A percentile compares a stretch with the other conserved stretches of the same genome.
phyloP scores from a whole-genome alignment of 1,140 invertebrate genomes.

The Drosophila kurseongensis region DNA sequence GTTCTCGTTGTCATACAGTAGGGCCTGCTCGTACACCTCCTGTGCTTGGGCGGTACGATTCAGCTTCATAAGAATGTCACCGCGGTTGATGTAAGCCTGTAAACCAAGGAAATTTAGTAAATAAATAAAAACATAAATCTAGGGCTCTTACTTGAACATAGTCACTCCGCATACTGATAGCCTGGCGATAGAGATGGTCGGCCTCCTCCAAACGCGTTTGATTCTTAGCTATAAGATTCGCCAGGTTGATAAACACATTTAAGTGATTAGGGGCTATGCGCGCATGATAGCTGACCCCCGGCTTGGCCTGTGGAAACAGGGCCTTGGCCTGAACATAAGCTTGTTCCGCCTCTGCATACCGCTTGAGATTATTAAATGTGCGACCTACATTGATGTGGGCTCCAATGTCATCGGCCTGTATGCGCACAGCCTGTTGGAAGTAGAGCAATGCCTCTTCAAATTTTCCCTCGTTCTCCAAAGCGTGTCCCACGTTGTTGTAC shows the following conservation, averaged over 20 bases:
- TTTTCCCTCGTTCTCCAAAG: constrained; percentile 93
- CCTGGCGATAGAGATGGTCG: constrained; percentile 96
- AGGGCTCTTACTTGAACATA: constrained; percentile 88
- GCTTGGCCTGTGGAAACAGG: constrained; percentile 94
- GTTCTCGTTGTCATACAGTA: constrained; percentile 97
- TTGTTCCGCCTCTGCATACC: constrained; percentile 95
- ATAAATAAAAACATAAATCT: background rate
- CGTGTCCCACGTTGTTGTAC: constrained; percentile 98
- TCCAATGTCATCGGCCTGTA: constrained; percentile 97
- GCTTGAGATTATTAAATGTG: constrained; percentile 96
- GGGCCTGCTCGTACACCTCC: constrained; percentile 96
- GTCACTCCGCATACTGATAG: constrained; percentile 98
- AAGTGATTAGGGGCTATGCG: constrained; percentile 98
- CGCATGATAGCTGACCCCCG: constrained; percentile 97
- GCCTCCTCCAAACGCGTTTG: constrained; percentile 96
- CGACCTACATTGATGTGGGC: constrained; percentile 98
- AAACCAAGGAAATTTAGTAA: background rate
- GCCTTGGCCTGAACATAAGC: constrained; percentile 96
- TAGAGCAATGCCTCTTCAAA: constrained; percentile 95
- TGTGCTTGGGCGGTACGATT: constrained; percentile 97
- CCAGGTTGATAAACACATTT: constrained; percentile 98
- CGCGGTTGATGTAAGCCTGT: constrained; percentile 98
- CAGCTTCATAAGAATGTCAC: constrained; percentile 97
- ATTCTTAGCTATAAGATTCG: constrained; percentile 97
- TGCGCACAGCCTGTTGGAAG: constrained; percentile 96